Percentiles rank a stretch among this genome's conserved stretches.
Evolutionary conservation across 2,888 invertebrate species (phyloP).

Genomic region (Parascotia fuliginaria): DNA sequence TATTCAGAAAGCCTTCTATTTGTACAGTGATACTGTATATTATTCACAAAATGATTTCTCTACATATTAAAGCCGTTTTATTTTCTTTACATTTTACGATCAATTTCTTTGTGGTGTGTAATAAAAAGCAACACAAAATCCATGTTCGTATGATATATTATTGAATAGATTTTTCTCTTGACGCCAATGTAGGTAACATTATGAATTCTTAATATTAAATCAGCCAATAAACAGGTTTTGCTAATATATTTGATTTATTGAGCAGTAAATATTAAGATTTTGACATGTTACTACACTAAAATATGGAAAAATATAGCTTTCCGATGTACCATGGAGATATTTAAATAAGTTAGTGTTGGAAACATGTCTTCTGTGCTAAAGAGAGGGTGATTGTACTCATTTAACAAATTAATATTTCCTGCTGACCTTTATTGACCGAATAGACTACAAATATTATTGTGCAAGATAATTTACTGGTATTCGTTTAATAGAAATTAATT

Average conservation of each 20-base stretch:
- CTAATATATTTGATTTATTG: slow-evolving; percentile 35
- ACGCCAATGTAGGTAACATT: slow-evolving; percentile 22
- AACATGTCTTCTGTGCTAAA: slow-evolving; percentile 19
- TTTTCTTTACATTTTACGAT: not conserved
- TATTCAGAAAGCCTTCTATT: slow-evolving; percentile 12
- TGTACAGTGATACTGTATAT: slow-evolving; percentile 9
- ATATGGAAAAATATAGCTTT: slow-evolving; percentile 20
- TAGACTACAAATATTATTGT: no score
- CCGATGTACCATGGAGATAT: slow-evolving; percentile 16
- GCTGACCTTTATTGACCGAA: not conserved
- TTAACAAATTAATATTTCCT: slow-evolving; percentile 2
- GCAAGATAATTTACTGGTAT: no score
- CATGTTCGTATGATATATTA: slow-evolving; percentile 4
- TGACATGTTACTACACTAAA: slow-evolving; percentile 31
- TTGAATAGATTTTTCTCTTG: slow-evolving; percentile 2
- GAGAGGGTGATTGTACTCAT: slow-evolving; percentile 23
- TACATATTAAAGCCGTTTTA: not conserved
- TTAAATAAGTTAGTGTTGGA: slow-evolving; percentile 28
- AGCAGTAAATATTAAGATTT: slow-evolving; percentile 36
- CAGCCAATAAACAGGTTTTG: slow-evolving; percentile 28
- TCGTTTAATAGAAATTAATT: no score
- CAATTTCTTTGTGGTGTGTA: not conserved
- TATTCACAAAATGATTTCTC: not conserved
- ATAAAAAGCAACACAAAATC: slow-evolving; percentile 3
- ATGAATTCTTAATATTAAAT: slow-evolving; percentile 28